Conservation (phyloP, 2,888 invertebrate genomes). For the Epistrophella euchroma region DNA sequence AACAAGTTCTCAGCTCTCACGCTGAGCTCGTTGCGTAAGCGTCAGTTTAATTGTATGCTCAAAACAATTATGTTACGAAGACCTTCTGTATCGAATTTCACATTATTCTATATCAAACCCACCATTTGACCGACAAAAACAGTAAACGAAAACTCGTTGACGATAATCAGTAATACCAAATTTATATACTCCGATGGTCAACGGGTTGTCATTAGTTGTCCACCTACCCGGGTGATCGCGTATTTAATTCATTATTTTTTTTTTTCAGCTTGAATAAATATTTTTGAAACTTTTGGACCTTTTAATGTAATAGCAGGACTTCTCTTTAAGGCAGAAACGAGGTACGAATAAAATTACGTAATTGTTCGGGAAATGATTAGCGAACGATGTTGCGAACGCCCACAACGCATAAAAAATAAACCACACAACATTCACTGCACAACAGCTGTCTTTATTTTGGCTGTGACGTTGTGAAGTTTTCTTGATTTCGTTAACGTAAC, state of each 20-base stretch:
- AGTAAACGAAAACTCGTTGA: neutral
- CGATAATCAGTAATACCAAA: neutral
- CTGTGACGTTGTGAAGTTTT: conserved; percentile 38
- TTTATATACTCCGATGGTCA: conserved; percentile 8
- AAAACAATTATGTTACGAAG: neutral
- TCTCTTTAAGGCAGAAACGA: neutral
- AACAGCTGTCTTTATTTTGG: conserved; percentile 39
- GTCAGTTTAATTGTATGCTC: no score
- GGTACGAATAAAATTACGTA: conserved; percentile 4
- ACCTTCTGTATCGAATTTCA: neutral
- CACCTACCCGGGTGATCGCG: conserved; percentile 9
- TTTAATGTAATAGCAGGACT: neutral
- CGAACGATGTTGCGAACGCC: conserved; percentile 39
- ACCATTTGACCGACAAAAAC: neutral
- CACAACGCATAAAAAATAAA: conserved; percentile 40
- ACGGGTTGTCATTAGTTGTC: neutral
- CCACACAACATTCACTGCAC: conserved; percentile 15
- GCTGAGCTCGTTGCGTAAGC: no score
- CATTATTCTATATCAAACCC: neutral
- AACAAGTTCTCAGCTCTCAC: no score
- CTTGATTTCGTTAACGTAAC: conserved; percentile 21
- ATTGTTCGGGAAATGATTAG: conserved; percentile 10
- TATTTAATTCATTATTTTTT: conserved; percentile 2
- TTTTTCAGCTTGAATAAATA: neutral
- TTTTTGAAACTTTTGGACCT: neutral